Conservation (phyloP, 2,113 vertebrate genomes). For the Brachypteracias leptosomus region DNA sequence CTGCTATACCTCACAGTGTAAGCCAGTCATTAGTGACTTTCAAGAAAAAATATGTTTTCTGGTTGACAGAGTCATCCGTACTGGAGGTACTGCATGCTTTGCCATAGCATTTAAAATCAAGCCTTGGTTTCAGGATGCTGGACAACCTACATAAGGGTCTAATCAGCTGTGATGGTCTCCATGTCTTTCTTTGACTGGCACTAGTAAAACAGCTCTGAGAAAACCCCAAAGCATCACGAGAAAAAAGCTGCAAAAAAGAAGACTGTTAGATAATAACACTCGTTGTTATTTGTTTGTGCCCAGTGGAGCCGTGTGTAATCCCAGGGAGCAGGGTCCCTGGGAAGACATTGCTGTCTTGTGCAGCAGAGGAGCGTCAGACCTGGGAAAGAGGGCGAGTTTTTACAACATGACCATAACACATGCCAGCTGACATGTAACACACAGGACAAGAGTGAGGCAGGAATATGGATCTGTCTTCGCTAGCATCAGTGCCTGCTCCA, state of each 20-base stretch:
- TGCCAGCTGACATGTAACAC: conserved; percentile 31
- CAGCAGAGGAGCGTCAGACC: background rate
- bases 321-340: background rate
- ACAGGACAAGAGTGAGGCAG: background rate
- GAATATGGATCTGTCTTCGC: conserved; percentile 4
- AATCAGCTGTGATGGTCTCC: background rate
- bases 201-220: background rate
- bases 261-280: background rate
- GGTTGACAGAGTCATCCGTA: background rate
- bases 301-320: background rate
- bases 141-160: background rate
- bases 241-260: background rate
- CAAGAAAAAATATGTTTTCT: background rate
- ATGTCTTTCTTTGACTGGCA: background rate
- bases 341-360: background rate
- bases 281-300: rapidly evolving
- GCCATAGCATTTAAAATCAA: background rate
- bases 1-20: background rate
- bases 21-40: background rate
- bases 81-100: background rate
- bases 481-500: background rate
- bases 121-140: background rate
- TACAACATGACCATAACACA: background rate
- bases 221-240: background rate
- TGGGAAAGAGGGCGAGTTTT: background rate